Evolutionary conservation across 1,140 invertebrate species (phyloP).

Genomic region (Archivesica marissinica): DNA sequence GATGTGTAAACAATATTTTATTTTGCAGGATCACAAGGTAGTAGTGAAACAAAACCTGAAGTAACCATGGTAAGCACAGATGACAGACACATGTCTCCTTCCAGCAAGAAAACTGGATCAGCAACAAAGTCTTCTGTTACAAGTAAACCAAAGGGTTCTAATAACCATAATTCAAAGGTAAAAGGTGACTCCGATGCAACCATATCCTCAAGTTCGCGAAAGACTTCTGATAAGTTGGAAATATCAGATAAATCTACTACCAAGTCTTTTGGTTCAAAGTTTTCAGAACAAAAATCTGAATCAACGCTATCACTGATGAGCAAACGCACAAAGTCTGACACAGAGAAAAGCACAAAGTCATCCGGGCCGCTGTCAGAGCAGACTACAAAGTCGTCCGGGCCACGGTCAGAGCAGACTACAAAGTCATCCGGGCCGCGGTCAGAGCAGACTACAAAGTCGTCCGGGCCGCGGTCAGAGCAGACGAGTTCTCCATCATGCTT

Average conservation of each 20-base stretch:
- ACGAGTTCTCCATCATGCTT: slow-evolving; percentile 53
- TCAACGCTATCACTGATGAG: neutral
- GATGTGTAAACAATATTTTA: no score
- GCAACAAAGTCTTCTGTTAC: neutral
- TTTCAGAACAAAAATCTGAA: neutral
- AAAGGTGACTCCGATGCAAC: neutral
- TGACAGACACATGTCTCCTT: neutral
- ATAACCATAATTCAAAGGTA: neutral
- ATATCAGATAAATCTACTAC: slow-evolving; percentile 43
- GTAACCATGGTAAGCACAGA: neutral
- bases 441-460: neutral
- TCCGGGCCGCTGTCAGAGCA: no score
- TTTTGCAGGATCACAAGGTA: neutral
- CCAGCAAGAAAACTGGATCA: slow-evolving; percentile 14
- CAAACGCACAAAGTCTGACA: slow-evolving; percentile 5
- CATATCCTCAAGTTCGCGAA: slow-evolving; percentile 18
- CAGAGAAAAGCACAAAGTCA: neutral
- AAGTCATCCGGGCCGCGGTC: neutral
- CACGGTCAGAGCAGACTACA: no score
- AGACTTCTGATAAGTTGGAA: slow-evolving; percentile 14
- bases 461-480: slow-evolving; percentile 5
- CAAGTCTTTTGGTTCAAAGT: slow-evolving; percentile 3
- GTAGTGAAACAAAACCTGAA: slow-evolving; percentile 3
- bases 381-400: neutral
- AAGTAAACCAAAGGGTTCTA: neutral